Evolutionary conservation across 2,888 invertebrate genomes (phyloP).

Genomic region (Acronicta aceris): DNA sequence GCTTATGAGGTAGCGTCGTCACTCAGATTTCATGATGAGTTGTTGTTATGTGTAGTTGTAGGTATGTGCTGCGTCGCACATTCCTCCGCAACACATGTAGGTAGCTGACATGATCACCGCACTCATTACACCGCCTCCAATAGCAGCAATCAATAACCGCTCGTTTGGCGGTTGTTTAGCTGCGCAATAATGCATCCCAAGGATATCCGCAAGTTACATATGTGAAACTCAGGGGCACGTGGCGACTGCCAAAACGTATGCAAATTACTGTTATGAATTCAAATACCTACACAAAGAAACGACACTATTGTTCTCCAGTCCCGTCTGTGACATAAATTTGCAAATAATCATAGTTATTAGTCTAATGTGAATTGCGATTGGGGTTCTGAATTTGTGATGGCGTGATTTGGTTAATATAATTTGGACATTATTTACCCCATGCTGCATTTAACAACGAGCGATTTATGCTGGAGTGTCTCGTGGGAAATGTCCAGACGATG

Average conservation of each 20-base stretch:
- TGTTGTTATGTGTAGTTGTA: constrained; percentile 63
- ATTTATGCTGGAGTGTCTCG: constrained; percentile 59
- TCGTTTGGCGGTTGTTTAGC: no score
- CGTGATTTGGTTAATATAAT: constrained; percentile 40
- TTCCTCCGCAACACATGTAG: constrained; percentile 58
- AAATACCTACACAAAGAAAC: constrained; percentile 61
- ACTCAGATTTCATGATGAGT: constrained; percentile 62
- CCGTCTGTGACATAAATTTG: constrained; percentile 69
- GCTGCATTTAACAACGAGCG: constrained; percentile 28
- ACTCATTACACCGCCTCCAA: constrained; percentile 58
- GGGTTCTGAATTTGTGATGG: constrained; percentile 54
- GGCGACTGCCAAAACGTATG: constrained; percentile 68
- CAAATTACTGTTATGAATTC: constrained; percentile 71
- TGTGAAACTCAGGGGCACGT: constrained; percentile 52
- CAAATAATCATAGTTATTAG: constrained; percentile 74
- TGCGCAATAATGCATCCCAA: constrained; percentile 69
- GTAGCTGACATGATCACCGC: constrained; percentile 62
- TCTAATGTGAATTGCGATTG: constrained; percentile 63
- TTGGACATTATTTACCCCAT: constrained; percentile 41
- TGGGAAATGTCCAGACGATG: constrained; percentile 64
- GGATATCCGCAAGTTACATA: constrained; percentile 55
- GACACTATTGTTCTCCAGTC: constrained; percentile 70
- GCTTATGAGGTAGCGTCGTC: constrained; percentile 44
- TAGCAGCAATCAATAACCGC: constrained; percentile 68
- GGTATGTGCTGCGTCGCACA: constrained; percentile 38